Evolutionary conservation across 2,113 vertebrate genomes (phyloP), one percentile per base, ranked within the genome.

Genomic region (Sorex araneus): DNA sequence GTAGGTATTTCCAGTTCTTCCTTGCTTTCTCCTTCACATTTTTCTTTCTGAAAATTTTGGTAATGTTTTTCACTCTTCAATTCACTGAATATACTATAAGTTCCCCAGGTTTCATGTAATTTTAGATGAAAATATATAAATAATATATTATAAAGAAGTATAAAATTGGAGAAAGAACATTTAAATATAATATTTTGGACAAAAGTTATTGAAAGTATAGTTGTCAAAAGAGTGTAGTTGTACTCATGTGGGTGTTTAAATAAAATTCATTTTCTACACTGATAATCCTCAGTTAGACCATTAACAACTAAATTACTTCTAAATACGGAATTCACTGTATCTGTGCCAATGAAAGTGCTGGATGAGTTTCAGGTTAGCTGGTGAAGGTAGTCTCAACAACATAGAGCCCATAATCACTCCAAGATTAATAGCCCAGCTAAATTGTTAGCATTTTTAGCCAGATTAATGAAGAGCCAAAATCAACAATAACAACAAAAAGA

Each of bases 191-290:
- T 93, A 60, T 40, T 93, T 92, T 82, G 16, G 6, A 60, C 13
- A n/a, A 18, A 87, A 91, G 28, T 89, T 87, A 78, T 13, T 36
- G 71, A 69, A 79, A 79, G 34, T 74, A 36, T 40, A 69, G n/a
- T n/a, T 8, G 1, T 28, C 2, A 12, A 28, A n/a, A 73, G 9
- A 92, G 16, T 73, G 8, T 74, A 36, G 13, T 40, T 92, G 34
- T 71, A 18, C 11, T 85, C 3, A 47, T 32, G 23, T 73, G 32
- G 57, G 30, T 86, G 4, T 88, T 77, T 71, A 30, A 88, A 57
- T 77, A 86, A 43, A 32, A 74, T 2, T 11, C 18, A 1, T 25
- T 90, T 82, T 80, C n/a, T 87, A 34, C 28, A 13, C 8, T 57
- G 27, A 30, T 69, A 21, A 70, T 60, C 8, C 25, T 27, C 54